Evolutionary conservation across 2,113 vertebrate species (phyloP).

Genomic region (Melanerpes formicivorus): DNA sequence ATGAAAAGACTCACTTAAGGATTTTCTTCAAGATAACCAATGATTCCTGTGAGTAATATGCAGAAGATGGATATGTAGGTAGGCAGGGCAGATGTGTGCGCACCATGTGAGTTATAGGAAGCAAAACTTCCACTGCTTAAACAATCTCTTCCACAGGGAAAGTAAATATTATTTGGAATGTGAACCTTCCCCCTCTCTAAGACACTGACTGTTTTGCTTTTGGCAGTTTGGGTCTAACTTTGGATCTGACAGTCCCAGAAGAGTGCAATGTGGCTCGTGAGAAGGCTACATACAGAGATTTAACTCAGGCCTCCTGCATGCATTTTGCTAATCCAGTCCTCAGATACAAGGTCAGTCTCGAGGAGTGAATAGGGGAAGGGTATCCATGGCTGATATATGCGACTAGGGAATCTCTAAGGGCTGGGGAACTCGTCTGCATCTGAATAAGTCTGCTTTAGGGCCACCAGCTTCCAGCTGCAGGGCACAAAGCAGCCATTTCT

Average conservation of each 20-base stretch:
- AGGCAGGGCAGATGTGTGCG: not conserved
- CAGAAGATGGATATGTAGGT: not conserved
- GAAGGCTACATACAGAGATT: not conserved
- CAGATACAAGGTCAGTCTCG: not conserved
- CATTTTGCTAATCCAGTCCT: not conserved
- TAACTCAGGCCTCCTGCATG: not conserved
- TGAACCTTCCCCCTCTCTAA: not conserved
- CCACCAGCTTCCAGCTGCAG: not conserved
- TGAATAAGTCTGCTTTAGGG: not conserved
- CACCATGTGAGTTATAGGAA: not conserved
- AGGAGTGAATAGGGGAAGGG: not conserved
- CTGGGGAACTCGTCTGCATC: not conserved
- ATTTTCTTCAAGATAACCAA: constrained; percentile 23
- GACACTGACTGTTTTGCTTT: not conserved
- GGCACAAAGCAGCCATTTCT: not conserved
- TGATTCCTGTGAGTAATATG: not conserved
- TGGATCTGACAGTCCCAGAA: not conserved
- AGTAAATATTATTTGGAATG: not conserved
- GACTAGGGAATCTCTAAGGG: not conserved
- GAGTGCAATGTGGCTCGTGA: not conserved
- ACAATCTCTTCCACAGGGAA: not conserved
- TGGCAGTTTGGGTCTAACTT: not conserved
- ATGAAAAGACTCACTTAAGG: not conserved
- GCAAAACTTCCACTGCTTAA: not conserved
- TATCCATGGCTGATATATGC: not conserved